Evolutionary conservation across 2,113 vertebrate genomes (phyloP).

Genomic region (Vulpes vulpes): DNA sequence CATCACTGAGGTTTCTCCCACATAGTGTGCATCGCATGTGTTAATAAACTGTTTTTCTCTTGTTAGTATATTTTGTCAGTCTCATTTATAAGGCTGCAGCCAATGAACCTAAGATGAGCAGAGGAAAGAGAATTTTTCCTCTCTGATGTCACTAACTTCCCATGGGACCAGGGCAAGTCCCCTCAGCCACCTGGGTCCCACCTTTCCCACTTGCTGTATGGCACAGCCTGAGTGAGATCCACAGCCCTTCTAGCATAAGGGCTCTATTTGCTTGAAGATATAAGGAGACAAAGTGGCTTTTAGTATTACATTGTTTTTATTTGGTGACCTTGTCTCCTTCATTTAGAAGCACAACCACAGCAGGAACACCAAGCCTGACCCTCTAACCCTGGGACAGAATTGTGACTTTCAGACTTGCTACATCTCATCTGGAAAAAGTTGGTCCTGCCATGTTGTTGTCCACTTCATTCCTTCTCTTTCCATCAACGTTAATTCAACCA

Average conservation of each 20-base stretch:
- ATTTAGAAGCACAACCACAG: background rate
- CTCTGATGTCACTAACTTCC: background rate
- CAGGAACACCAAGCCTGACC: background rate
- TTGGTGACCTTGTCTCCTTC: background rate
- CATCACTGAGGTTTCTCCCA: background rate
- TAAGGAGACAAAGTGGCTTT: background rate
- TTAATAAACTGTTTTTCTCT: conserved; percentile 1
- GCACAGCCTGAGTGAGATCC: background rate
- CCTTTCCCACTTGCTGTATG: background rate
- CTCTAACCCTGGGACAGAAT: background rate
- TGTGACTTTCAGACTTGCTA: background rate
- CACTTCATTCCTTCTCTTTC: background rate
- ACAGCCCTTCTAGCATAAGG: background rate
- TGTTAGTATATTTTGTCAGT: background rate
- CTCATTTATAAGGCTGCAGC: background rate
- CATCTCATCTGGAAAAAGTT: background rate
- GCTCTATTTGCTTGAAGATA: background rate
- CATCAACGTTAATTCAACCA: background rate
- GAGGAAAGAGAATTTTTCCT: background rate
- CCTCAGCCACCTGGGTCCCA: background rate
- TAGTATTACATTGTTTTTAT: background rate
- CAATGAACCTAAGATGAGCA: background rate
- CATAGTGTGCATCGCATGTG: background rate
- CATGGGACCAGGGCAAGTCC: background rate
- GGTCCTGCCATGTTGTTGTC: background rate